These are phyloP conservation scores for Aegotheles bennettii DNA, from an alignment of 2,113 vertebrate species.

Conservation along the genomic window DNA sequence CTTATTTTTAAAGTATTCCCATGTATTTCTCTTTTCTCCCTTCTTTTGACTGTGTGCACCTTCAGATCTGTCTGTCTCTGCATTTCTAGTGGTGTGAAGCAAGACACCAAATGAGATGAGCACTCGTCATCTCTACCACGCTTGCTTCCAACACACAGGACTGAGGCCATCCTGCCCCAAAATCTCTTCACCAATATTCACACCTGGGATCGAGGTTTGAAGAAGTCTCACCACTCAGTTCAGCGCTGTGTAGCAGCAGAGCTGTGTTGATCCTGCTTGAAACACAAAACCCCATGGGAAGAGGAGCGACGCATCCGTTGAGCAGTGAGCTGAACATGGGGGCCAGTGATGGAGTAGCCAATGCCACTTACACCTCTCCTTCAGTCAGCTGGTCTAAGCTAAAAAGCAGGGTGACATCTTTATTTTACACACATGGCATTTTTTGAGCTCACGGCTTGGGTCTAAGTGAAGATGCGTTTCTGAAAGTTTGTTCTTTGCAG, in stretches of 20 bases:
- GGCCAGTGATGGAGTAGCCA: background rate
- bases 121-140: background rate
- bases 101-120: background rate
- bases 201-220: background rate
- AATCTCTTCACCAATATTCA: background rate
- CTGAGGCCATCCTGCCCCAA: background rate
- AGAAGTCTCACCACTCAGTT: background rate
- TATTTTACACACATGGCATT: background rate
- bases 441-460: background rate
- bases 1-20: background rate
- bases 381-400: background rate
- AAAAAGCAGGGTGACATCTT: background rate
- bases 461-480: background rate
- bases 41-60: background rate
- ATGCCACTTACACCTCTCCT: background rate
- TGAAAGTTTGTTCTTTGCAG: background rate
- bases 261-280: background rate
- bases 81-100: background rate
- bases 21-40: background rate
- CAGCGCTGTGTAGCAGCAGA: background rate
- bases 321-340: accelerated
- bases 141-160: background rate
- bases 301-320: background rate
- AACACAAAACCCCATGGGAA: background rate
- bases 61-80: background rate